Evolutionary conservation across 2,797 vertebrate genomes (phyloP).

Genomic region (Lacerta viridis): DNA sequence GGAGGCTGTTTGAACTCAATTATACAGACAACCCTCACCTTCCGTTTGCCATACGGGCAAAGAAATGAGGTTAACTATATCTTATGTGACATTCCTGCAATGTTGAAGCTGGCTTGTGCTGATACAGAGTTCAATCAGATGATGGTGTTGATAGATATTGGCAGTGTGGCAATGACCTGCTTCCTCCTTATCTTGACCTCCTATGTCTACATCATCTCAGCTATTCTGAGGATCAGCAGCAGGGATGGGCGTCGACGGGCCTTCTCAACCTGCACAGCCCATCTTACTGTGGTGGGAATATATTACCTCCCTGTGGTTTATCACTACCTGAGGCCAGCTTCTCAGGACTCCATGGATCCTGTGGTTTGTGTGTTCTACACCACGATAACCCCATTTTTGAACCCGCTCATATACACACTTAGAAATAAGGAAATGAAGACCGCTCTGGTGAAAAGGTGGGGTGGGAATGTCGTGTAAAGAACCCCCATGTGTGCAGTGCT

Average conservation of each 20-base stretch:
- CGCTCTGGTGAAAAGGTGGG: conserved; percentile 25
- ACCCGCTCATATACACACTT: conserved; percentile 61
- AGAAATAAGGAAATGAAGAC: conserved; percentile 63
- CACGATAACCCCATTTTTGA: conserved; percentile 58
- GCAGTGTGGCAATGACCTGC: conserved; percentile 51
- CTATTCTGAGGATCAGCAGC: conserved; percentile 64
- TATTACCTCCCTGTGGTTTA: conserved; percentile 54
- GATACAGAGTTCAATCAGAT: conserved; percentile 37
- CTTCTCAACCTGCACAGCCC: conserved; percentile 69
- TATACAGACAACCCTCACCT: conserved; percentile 42
- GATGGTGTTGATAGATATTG: conserved; percentile 53
- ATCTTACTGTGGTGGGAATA: conserved; percentile 47
- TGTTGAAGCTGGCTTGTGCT: conserved; percentile 54
- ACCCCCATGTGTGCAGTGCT: background rate
- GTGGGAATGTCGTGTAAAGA: conserved; percentile 20
- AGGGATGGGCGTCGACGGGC: conserved; percentile 54
- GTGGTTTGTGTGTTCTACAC: conserved; percentile 63
- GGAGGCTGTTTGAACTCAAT: conserved; percentile 39
- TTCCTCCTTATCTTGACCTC: conserved; percentile 59
- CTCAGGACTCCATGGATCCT: conserved; percentile 27
- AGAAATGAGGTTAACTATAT: conserved; percentile 34
- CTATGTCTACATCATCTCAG: conserved; percentile 43
- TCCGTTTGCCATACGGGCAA: conserved; percentile 48
- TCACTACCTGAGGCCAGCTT: conserved; percentile 50
- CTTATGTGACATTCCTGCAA: conserved; percentile 63